A percentile compares a stretch with the other conserved stretches of the same genome.
Conservation (phyloP, 2,113 vertebrate genomes). For the Pontoporia blainvillei region DNA sequence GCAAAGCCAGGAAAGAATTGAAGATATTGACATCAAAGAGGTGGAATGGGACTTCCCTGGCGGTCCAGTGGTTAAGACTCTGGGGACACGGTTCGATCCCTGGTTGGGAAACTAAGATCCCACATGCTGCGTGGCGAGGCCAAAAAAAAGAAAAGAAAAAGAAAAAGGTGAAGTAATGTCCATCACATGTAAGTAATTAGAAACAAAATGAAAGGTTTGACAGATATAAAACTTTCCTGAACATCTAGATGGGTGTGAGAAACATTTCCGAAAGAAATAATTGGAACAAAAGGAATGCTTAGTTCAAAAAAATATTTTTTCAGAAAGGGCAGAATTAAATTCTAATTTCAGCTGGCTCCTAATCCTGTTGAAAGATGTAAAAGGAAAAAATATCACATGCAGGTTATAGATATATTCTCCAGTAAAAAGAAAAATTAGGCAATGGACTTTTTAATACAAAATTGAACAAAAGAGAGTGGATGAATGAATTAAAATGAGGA, state of each 20-base stretch:
- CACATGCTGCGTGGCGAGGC: neutral
- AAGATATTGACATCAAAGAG: neutral
- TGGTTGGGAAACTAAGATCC: neutral
- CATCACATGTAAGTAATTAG: neutral
- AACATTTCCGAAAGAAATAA: neutral
- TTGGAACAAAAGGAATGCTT: neutral
- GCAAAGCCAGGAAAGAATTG: neutral
- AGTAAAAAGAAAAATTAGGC: neutral
- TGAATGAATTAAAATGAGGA: neutral
- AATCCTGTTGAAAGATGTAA: neutral
- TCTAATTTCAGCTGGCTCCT: neutral
- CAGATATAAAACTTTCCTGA: neutral
- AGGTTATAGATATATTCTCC: neutral
- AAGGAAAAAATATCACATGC: neutral
- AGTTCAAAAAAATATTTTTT: neutral
- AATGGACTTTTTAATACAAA: neutral
- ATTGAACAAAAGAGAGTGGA: neutral
- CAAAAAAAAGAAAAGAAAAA: neutral
- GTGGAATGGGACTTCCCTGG: neutral
- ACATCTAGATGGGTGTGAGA: neutral
- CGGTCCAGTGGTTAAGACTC: accelerated
- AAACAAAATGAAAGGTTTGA: neutral
- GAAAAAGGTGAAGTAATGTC: neutral
- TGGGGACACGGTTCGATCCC: accelerated
- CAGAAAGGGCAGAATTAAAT: neutral